Percentiles rank a stretch among this genome's conserved stretches.
Evolutionary conservation across 2,113 vertebrate genomes (phyloP).

Genomic region (Pica pica): DNA sequence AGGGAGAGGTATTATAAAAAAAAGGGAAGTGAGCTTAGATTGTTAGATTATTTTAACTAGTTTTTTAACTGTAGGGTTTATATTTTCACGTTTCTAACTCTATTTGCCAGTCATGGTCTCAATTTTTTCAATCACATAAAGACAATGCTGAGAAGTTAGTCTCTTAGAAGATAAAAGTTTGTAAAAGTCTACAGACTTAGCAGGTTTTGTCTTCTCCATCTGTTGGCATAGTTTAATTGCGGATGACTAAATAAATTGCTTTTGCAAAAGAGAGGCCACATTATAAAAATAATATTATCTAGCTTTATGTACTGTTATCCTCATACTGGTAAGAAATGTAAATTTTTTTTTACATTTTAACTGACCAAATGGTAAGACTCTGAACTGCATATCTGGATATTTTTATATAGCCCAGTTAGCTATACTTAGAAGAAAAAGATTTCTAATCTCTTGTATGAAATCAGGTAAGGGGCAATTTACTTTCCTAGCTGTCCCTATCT

Average conservation of each 20-base stretch:
- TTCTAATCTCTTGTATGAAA: background rate
- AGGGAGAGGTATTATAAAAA: background rate
- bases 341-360: background rate
- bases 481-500: background rate
- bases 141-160: background rate
- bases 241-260: background rate
- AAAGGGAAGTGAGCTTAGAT: background rate
- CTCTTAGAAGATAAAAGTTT: background rate
- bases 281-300: background rate
- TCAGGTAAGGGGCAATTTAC: background rate
- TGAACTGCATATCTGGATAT: background rate
- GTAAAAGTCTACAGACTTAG: background rate
- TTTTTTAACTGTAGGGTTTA: background rate
- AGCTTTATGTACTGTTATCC: background rate
- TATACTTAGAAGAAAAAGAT: background rate
- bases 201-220: background rate
- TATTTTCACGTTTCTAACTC: background rate
- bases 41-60: background rate
- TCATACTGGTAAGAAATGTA: background rate
- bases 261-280: background rate
- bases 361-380: background rate
- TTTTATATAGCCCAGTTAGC: background rate
- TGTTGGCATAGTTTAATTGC: background rate
- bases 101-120: background rate
- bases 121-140: background rate